These are phyloP conservation scores for Athene cunicularia DNA, from an alignment of 2,113 vertebrate species.

Conservation along the genomic window DNA sequence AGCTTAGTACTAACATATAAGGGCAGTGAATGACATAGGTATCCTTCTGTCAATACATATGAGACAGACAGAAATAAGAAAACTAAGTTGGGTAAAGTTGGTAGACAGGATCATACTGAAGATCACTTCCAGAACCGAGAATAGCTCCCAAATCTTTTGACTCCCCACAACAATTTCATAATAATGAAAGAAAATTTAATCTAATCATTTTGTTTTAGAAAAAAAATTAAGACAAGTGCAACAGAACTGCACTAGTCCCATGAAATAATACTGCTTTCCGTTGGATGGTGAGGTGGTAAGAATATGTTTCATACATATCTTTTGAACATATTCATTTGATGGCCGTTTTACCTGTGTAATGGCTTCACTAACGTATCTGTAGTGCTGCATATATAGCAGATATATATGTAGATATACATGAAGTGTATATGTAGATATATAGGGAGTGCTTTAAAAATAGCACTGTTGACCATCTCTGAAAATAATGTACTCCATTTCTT, in stretches of 20 bases:
- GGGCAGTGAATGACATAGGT: not conserved
- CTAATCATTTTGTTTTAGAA: not conserved
- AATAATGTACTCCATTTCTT: not conserved
- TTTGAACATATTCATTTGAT: not conserved
- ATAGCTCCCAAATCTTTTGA: not conserved
- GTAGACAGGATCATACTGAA: not conserved
- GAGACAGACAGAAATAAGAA: not conserved
- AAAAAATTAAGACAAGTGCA: not conserved
- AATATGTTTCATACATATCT: not conserved
- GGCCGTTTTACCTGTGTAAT: not conserved
- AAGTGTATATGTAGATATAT: not conserved
- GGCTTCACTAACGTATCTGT: not conserved
- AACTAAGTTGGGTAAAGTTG: not conserved
- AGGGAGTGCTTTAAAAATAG: not conserved
- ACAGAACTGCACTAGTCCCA: not conserved
- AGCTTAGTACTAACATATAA: not conserved
- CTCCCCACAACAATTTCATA: not conserved
- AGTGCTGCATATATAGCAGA: not conserved
- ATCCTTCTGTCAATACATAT: not conserved
- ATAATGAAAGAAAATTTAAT: not conserved
- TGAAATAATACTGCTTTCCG: not conserved
- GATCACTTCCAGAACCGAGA: not conserved
- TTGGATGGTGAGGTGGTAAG: not conserved
- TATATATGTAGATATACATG: too few relatives aligned
- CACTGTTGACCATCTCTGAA: not conserved